A percentile compares a stretch with the other conserved stretches of the same genome.
Conservation (phyloP, 1,140 invertebrate genomes). For the Penaeus vannamei region DNA sequence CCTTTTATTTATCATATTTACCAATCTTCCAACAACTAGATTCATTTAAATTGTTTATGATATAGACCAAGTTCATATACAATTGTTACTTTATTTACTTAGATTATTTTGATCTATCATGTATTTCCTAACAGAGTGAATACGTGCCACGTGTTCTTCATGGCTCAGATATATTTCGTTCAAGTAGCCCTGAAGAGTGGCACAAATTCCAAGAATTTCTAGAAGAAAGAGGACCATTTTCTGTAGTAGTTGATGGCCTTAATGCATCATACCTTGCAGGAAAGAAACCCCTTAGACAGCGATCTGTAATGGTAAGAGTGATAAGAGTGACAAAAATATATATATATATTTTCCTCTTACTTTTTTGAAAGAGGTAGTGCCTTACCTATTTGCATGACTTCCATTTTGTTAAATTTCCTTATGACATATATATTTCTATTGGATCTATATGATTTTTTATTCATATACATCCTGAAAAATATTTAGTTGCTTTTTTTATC, state of each 20-base stretch:
- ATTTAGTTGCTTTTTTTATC: background rate
- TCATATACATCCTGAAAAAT: background rate
- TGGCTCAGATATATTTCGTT: constrained; percentile 41
- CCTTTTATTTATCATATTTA: too few relatives aligned
- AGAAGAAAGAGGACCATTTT: constrained; percentile 32
- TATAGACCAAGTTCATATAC: too few relatives aligned
- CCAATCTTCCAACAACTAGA: too few relatives aligned
- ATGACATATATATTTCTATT: background rate
- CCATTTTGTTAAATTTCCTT: too few relatives aligned
- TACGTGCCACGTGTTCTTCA: constrained; percentile 36
- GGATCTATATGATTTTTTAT: background rate
- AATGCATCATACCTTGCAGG: constrained; percentile 32
- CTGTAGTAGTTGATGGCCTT: constrained; percentile 43
- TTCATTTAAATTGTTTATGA: too few relatives aligned
- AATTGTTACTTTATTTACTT: too few relatives aligned
- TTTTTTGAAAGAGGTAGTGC: too few relatives aligned
- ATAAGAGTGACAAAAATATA: background rate
- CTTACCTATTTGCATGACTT: too few relatives aligned
- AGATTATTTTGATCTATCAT: too few relatives aligned
- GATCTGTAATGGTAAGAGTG: background rate
- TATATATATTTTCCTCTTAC: background rate
- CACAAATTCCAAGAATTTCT: background rate
- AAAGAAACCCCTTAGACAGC: background rate
- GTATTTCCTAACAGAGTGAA: constrained; percentile 22
- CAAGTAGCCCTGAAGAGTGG: constrained; percentile 43